These are phyloP conservation scores for Vanacampus margaritifer DNA, from an alignment of 2,113 vertebrate genomes.

Conservation along the genomic window DNA sequence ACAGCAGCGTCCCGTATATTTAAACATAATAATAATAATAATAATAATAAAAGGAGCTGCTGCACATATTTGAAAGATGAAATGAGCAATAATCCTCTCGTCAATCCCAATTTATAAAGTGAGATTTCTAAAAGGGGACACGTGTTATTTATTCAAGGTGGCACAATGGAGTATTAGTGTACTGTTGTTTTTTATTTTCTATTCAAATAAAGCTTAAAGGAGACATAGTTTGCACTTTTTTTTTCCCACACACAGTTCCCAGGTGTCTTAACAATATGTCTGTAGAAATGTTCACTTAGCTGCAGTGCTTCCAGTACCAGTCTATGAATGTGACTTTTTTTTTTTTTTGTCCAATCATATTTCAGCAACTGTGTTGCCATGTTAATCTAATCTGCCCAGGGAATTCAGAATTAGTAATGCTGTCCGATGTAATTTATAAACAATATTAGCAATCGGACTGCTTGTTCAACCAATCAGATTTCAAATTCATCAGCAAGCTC, in stretches of 20 bases:
- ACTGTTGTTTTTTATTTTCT: constrained; percentile 62
- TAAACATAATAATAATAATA: background rate
- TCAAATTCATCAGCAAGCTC: too few relatives aligned
- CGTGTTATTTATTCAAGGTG: constrained; percentile 67
- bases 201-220: constrained; percentile 53
- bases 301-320: background rate
- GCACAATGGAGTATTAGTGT: constrained; percentile 56
- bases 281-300: background rate
- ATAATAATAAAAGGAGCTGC: background rate
- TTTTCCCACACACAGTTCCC: background rate
- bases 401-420: too few relatives aligned
- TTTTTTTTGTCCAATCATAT: background rate
- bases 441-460: too few relatives aligned
- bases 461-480: too few relatives aligned
- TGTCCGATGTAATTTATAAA: too few relatives aligned
- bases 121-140: constrained; percentile 29
- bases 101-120: constrained; percentile 38
- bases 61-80: background rate
- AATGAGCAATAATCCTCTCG: constrained; percentile 8
- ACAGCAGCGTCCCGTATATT: background rate
- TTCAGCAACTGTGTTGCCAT: too few relatives aligned
- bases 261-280: too few relatives aligned
- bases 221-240: constrained; percentile 15
- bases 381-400: too few relatives aligned
- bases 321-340: too few relatives aligned